Evolutionary conservation across 2,888 invertebrate species (phyloP).

Genomic region (Amphipoea lucens): DNA sequence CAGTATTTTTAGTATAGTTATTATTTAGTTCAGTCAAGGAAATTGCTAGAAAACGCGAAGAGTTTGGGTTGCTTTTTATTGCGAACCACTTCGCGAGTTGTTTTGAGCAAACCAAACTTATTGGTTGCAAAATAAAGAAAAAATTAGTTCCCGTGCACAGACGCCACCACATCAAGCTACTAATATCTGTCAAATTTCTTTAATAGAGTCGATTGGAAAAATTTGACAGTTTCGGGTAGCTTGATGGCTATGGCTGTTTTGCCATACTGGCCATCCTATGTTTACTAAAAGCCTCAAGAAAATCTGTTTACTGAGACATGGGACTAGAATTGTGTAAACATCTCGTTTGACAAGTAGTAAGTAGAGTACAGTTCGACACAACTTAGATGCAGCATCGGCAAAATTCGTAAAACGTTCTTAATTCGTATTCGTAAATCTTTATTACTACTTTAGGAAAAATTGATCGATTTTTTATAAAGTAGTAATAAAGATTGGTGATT

Average conservation of each 20-base stretch:
- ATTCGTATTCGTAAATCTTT: too few relatives aligned
- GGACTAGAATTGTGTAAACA: slow-evolving; percentile 10
- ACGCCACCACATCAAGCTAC: too few relatives aligned
- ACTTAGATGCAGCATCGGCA: too few relatives aligned
- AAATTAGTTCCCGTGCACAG: background rate
- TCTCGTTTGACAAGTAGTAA: background rate
- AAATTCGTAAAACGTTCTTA: too few relatives aligned
- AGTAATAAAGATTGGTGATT: too few relatives aligned
- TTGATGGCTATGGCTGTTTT: background rate
- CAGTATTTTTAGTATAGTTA: background rate
- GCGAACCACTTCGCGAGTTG: background rate
- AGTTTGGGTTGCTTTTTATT: background rate
- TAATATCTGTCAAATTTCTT: too few relatives aligned
- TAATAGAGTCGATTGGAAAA: too few relatives aligned
- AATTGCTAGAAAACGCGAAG: background rate
- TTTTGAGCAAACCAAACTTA: background rate
- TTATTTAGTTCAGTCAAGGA: background rate
- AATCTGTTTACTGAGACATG: background rate
- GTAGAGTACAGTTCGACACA: too few relatives aligned
- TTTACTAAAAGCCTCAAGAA: background rate
- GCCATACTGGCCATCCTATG: background rate
- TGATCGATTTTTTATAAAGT: too few relatives aligned
- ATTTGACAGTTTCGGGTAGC: too few relatives aligned
- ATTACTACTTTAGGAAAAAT: too few relatives aligned
- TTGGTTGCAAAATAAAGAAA: background rate